Conservation (phyloP, 2,888 invertebrate genomes). For the Drosophila suboccidentalis region DNA sequence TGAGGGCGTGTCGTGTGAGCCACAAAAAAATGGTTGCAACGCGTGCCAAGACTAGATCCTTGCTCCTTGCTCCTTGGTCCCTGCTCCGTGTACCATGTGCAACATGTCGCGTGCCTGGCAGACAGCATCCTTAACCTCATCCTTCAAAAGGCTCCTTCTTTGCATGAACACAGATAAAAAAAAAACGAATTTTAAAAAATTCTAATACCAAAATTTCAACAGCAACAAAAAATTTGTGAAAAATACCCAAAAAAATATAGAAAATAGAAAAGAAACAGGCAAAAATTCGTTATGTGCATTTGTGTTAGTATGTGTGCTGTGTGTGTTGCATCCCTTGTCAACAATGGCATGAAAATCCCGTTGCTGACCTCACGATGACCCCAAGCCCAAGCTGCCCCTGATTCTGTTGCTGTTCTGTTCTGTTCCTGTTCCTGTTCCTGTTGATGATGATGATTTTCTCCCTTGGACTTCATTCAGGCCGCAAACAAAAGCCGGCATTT, state of each 20-base stretch:
- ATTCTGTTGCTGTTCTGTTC: constrained; percentile 13
- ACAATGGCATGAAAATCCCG: constrained; percentile 79
- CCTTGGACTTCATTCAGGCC: constrained; percentile 71
- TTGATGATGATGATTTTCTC: constrained; percentile 60
- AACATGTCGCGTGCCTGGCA: constrained; percentile 73
- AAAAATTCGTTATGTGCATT: constrained; percentile 46
- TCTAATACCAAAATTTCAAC: constrained; percentile 49
- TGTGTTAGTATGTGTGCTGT: constrained; percentile 31
- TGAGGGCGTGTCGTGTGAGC: constrained; percentile 35
- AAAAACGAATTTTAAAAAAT: constrained; percentile 27
- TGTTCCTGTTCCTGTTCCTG: constrained; percentile 15
- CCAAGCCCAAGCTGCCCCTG: constrained; percentile 70
- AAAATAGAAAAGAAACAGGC: constrained; percentile 35
- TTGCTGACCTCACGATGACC: constrained; percentile 84
- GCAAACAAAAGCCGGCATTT: constrained; percentile 76
- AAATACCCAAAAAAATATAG: constrained; percentile 52
- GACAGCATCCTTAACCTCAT: constrained; percentile 59
- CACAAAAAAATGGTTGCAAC: constrained; percentile 48
- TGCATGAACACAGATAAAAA: constrained; percentile 61
- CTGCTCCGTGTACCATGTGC: constrained; percentile 30
- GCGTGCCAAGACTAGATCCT: constrained; percentile 49
- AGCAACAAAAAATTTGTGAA: constrained; percentile 47
- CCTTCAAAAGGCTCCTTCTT: constrained; percentile 33
- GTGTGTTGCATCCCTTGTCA: constrained; percentile 76
- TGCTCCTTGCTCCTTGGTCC: constrained; percentile 18